Evolutionary conservation across 1,140 invertebrate species (phyloP).

Genomic region (Diabrotica undecimpunctata): DNA sequence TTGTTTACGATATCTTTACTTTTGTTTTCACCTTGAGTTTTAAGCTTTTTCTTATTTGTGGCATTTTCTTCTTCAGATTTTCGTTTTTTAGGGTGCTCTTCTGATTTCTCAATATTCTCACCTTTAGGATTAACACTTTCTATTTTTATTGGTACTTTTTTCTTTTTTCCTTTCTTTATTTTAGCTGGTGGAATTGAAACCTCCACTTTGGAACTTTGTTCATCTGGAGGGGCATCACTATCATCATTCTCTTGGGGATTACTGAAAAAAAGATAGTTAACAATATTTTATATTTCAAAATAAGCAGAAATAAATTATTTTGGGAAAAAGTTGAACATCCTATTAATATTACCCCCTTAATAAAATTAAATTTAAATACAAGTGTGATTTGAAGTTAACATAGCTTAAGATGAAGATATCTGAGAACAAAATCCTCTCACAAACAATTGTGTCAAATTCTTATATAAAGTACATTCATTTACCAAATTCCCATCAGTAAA

Average conservation of each 20-base stretch:
- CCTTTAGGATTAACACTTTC: constrained; percentile 2
- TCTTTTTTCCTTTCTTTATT: constrained; percentile 21
- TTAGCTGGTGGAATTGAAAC: constrained; percentile 24
- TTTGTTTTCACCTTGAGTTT: constrained; percentile 8
- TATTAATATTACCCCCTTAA: too few relatives aligned
- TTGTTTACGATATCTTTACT: constrained; percentile 14
- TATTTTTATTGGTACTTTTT: constrained; percentile 19
- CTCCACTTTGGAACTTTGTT: constrained; percentile 27
- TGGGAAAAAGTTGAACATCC: too few relatives aligned
- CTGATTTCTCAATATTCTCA: constrained; percentile 19
- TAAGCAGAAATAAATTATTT: too few relatives aligned
- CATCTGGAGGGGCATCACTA: constrained; percentile 34
- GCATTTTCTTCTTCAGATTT: constrained; percentile 19
- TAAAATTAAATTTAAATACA: too few relatives aligned
- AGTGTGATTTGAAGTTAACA: too few relatives aligned
- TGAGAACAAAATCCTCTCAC: too few relatives aligned
- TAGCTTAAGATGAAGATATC: too few relatives aligned
- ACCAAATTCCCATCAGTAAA: too few relatives aligned
- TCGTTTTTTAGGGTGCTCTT: constrained; percentile 15
- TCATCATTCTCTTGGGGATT: constrained; percentile 18
- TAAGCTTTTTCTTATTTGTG: constrained; percentile 4
- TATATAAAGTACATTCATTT: too few relatives aligned
- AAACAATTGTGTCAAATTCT: too few relatives aligned
- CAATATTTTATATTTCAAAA: too few relatives aligned
- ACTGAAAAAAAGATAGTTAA: too few relatives aligned